Evolutionary conservation across 2,113 vertebrate genomes (phyloP).

Genomic region (Ivindomyrus marchei): DNA sequence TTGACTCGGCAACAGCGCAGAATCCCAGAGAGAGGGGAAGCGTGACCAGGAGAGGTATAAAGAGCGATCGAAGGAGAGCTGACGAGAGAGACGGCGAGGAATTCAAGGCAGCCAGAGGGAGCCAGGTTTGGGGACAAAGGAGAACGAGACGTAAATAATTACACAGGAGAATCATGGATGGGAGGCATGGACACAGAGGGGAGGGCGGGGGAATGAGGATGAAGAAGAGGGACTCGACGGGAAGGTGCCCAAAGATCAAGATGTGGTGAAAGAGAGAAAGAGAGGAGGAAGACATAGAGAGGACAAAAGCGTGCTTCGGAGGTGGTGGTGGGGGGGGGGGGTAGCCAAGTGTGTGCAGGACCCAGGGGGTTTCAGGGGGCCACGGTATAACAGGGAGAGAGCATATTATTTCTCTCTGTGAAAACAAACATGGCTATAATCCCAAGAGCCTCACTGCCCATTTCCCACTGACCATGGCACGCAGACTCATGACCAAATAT

Average conservation of each 20-base stretch:
- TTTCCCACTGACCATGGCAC: conserved; percentile 42
- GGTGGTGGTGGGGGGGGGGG: background rate
- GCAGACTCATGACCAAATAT: conserved; percentile 55
- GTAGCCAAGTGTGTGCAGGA: background rate
- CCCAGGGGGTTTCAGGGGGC: conserved; percentile 9
- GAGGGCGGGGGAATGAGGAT: too few species aligned
- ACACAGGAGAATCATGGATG: background rate
- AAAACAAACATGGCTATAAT: conserved; percentile 50
- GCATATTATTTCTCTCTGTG: conserved; percentile 46
- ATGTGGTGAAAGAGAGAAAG: background rate
- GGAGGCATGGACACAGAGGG: background rate
- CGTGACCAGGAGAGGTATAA: background rate
- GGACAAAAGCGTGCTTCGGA: background rate
- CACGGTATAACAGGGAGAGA: conserved; percentile 31
- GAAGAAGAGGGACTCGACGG: conserved; percentile 9
- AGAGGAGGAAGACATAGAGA: background rate
- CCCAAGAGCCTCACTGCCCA: conserved; percentile 32
- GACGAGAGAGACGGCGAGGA: background rate
- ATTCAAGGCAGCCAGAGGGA: background rate
- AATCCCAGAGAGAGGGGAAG: background rate
- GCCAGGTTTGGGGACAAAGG: background rate
- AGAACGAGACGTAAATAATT: background rate
- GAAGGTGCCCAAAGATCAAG: background rate
- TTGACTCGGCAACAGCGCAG: conserved; percentile 2
- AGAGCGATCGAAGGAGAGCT: background rate